phyloP scores from a whole-genome alignment of 2,888 invertebrate species.

The Lepidochrysops patricia region DNA sequence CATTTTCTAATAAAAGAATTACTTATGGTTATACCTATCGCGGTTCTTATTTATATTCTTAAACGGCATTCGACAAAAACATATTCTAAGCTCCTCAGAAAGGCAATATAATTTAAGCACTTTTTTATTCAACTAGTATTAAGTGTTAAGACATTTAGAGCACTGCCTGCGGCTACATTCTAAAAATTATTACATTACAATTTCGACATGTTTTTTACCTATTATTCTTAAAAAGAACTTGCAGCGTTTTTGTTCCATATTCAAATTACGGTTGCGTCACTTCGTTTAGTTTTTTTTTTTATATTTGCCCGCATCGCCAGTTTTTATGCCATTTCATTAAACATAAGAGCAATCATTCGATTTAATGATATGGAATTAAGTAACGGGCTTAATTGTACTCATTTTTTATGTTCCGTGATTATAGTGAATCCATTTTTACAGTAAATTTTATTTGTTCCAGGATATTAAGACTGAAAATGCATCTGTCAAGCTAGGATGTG shows the following conservation, averaged over 20 bases:
- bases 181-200: slow-evolving; percentile 3
- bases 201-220: slow-evolving; percentile 10
- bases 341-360: slow-evolving; percentile 48
- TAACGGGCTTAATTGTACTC: slow-evolving; percentile 23
- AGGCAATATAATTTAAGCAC: slow-evolving; percentile 31
- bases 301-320: slow-evolving; percentile 48
- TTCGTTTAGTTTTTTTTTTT: slow-evolving; percentile 53
- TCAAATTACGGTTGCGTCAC: slow-evolving; percentile 69
- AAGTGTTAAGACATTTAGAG: slow-evolving; percentile 8
- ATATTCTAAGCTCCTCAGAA: too few species aligned
- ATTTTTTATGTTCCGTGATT: slow-evolving; percentile 20
- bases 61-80: too few species aligned
- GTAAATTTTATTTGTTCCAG: slow-evolving; percentile 48
- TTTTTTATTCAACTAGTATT: slow-evolving; percentile 15
- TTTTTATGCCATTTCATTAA: slow-evolving; percentile 44
- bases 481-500: slow-evolving; percentile 53
- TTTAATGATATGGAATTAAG: slow-evolving; percentile 33
- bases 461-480: slow-evolving; percentile 66
- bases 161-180: slow-evolving; percentile 1
- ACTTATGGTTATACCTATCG: too few species aligned
- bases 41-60: too few species aligned
- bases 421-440: slow-evolving; percentile 11
- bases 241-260: slow-evolving; percentile 48
- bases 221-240: not conserved
- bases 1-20: too few species aligned